Conservation (phyloP, 2,888 invertebrate genomes). For the Mechanitis messenoides region DNA sequence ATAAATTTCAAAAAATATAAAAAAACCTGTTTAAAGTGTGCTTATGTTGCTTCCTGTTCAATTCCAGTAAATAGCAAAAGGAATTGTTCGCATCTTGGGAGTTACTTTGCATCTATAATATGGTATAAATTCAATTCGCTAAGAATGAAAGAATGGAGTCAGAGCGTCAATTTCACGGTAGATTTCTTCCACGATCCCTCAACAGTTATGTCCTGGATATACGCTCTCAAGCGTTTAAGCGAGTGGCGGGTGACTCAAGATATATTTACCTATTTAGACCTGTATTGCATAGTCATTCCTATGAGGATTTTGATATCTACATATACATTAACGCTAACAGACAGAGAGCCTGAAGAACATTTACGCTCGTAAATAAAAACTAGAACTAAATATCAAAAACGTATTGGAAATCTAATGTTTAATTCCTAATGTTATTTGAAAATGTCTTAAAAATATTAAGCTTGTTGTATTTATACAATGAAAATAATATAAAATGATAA, state of each 20-base stretch:
- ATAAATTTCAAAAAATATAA: background rate
- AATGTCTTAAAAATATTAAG: too few relatives aligned
- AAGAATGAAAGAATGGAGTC: conserved; percentile 49
- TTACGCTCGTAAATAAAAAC: too few relatives aligned
- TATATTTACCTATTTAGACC: conserved; percentile 10
- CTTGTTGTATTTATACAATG: too few relatives aligned
- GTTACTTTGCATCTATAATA: conserved; percentile 5
- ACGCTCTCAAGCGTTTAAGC: conserved; percentile 38
- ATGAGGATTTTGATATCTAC: background rate
- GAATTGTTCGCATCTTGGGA: conserved; percentile 8
- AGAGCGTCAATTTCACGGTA: conserved; percentile 69
- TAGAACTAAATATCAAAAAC: too few relatives aligned
- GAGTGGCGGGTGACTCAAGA: conserved; percentile 29
- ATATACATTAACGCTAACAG: too few relatives aligned
- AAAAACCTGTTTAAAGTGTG: background rate
- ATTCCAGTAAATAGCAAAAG: conserved; percentile 7
- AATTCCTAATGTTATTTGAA: too few relatives aligned
- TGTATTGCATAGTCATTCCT: background rate
- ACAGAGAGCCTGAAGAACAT: too few relatives aligned
- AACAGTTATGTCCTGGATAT: conserved; percentile 35
- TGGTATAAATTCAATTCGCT: conserved; percentile 51
- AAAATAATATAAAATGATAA: too few relatives aligned
- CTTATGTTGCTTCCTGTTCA: too few relatives aligned
- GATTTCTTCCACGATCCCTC: conserved; percentile 58
- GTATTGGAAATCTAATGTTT: too few relatives aligned